Evolutionary conservation across 1,140 invertebrate species (phyloP).

Genomic region (Diorhabda carinulata): DNA sequence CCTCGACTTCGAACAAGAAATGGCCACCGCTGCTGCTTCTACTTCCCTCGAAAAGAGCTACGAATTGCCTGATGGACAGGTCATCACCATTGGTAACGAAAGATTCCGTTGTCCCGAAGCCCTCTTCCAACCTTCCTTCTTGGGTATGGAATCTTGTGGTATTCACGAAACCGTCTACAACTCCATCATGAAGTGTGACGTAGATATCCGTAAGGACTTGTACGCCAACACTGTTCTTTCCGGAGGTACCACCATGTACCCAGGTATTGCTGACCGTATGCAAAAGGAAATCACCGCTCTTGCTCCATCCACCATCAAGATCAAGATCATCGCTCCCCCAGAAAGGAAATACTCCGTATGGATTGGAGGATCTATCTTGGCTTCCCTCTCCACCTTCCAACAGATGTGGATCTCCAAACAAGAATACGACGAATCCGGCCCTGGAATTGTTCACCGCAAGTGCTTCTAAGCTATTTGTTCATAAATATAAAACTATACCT

Average conservation of each 20-base stretch:
- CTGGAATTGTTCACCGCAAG: slow-evolving; percentile 91
- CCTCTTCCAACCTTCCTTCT: slow-evolving; percentile 91
- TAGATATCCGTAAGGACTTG: slow-evolving; percentile 89
- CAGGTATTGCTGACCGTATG: slow-evolving; percentile 72
- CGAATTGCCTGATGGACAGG: slow-evolving; percentile 90
- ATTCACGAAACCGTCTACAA: slow-evolving; percentile 95
- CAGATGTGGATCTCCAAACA: slow-evolving; percentile 95
- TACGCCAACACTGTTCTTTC: slow-evolving; percentile 95
- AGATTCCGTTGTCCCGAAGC: slow-evolving; percentile 96
- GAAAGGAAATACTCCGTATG: slow-evolving; percentile 89
- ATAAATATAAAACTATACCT: slow-evolving; percentile 18
- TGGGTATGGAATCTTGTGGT: slow-evolving; percentile 92
- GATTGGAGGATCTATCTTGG: slow-evolving; percentile 83
- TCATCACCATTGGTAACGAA: slow-evolving; percentile 94
- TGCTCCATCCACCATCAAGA: slow-evolving; percentile 86
- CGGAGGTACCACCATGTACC: slow-evolving; percentile 96
- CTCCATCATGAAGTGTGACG: slow-evolving; percentile 95
- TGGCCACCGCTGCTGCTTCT: slow-evolving; percentile 87
- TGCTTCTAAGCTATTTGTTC: slow-evolving; percentile 75
- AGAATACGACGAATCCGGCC: slow-evolving; percentile 92
- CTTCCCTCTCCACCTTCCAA: slow-evolving; percentile 84
- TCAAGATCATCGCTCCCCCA: slow-evolving; percentile 89
- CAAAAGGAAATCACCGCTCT: slow-evolving; percentile 83
- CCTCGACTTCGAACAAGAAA: slow-evolving; percentile 90
- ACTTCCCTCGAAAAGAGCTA: slow-evolving; percentile 90